These are phyloP conservation scores for Saccopteryx leptura DNA, from an alignment of 2,113 vertebrate genomes.

Conservation along the genomic window DNA sequence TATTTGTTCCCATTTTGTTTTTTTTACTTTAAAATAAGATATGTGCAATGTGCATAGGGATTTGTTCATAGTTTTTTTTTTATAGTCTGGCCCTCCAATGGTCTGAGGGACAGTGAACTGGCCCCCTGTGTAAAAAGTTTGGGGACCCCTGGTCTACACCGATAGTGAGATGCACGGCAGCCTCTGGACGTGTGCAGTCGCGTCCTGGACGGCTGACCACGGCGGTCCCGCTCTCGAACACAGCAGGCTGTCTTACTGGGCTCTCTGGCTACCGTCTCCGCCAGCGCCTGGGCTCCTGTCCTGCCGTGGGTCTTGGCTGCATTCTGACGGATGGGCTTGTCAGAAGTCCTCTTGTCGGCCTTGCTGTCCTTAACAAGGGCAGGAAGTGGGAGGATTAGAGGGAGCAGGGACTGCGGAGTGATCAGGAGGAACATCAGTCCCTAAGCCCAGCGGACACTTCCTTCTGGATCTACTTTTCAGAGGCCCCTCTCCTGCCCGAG, in stretches of 20 bases:
- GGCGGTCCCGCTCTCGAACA: background rate
- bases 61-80: no score
- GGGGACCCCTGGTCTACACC: no score
- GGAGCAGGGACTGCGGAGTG: background rate
- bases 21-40: no score
- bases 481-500: background rate
- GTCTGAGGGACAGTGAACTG: no score
- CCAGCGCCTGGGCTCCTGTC: background rate
- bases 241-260: background rate
- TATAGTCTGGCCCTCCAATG: no score
- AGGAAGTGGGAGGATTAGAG: background rate
- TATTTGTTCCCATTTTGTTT: no score
- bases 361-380: background rate
- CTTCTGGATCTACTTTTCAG: background rate
- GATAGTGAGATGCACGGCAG: rapidly evolving
- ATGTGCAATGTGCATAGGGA: no score
- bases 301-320: background rate
- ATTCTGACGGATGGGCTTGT: background rate
- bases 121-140: no score
- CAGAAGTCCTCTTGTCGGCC: background rate
- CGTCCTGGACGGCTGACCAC: background rate
- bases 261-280: background rate
- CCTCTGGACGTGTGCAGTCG: background rate
- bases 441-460: background rate
- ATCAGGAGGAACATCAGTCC: background rate